phyloP scores from a whole-genome alignment of 2,113 vertebrate genomes.

The Silurus meridionalis region DNA sequence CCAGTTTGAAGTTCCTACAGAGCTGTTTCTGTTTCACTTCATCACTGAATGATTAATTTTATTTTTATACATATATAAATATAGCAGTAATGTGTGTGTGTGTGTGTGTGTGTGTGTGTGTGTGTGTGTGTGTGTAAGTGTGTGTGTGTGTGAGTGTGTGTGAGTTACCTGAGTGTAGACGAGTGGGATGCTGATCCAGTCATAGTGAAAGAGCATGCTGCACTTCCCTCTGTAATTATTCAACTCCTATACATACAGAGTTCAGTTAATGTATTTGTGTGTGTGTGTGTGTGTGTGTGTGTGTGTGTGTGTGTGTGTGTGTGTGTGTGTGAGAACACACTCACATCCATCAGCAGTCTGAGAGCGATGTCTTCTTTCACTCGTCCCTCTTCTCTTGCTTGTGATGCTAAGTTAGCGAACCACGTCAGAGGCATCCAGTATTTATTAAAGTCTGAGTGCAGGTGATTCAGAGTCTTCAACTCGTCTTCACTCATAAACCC shows the following conservation, averaged over 20 bases:
- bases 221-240: constrained; percentile 86
- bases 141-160: neutral
- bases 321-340: constrained; percentile 40
- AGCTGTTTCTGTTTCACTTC: too few relatives aligned
- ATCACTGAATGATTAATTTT: too few relatives aligned
- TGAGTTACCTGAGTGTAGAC: constrained; percentile 84
- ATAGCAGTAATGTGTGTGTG: neutral
- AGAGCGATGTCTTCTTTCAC: constrained; percentile 82
- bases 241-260: constrained; percentile 76
- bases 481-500: constrained; percentile 85
- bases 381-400: constrained; percentile 76
- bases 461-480: constrained; percentile 77
- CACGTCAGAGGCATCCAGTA: constrained; percentile 91
- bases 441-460: constrained; percentile 88
- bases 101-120: neutral
- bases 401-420: constrained; percentile 84
- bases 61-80: too few relatives aligned
- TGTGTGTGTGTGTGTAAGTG: neutral
- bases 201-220: constrained; percentile 87
- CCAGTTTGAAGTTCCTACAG: too few relatives aligned
- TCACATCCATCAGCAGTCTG: constrained; percentile 85
- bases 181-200: constrained; percentile 91
- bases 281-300: neutral
- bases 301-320: constrained; percentile 25
- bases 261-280: constrained; percentile 25